Conservation (phyloP, 2,113 vertebrate species). For the Alaudala cheleensis region DNA sequence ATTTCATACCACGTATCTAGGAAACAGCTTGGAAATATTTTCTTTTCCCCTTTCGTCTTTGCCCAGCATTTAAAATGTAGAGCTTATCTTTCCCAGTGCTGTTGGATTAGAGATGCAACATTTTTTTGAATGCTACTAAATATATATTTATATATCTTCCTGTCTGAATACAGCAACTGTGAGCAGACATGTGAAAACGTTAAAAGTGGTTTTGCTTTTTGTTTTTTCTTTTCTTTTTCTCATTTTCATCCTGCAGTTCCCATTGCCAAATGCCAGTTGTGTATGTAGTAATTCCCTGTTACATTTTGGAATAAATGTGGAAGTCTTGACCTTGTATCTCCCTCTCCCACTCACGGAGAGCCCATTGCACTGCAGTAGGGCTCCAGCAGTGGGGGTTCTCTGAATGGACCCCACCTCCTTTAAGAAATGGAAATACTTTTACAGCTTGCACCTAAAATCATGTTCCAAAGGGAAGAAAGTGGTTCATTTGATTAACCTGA, state of each 20-base stretch:
- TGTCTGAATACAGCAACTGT: not conserved
- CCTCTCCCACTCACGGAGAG: not conserved
- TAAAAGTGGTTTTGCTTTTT: not conserved
- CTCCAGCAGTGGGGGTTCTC: conserved; percentile 30
- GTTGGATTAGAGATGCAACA: not conserved
- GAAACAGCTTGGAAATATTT: not conserved
- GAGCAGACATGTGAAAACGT: not conserved
- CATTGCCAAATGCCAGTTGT: not conserved
- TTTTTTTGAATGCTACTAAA: not conserved
- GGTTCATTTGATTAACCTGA: not conserved
- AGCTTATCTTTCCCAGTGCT: not conserved
- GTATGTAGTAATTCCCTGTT: conserved; percentile 15
- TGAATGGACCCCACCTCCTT: not conserved
- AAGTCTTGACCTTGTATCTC: conserved; percentile 64
- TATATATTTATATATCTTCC: not conserved
- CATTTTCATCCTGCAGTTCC: not conserved
- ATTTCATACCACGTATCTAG: not conserved
- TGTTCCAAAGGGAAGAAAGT: not conserved
- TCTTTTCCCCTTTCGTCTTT: not conserved
- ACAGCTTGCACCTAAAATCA: not conserved
- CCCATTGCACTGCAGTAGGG: conserved; percentile 50
- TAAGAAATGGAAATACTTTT: not conserved
- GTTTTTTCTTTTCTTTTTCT: accelerated
- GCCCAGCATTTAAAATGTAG: not conserved
- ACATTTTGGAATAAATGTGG: conserved; percentile 33